Conservation (phyloP, 2,113 vertebrate species). For the Oenanthe melanoleuca region DNA sequence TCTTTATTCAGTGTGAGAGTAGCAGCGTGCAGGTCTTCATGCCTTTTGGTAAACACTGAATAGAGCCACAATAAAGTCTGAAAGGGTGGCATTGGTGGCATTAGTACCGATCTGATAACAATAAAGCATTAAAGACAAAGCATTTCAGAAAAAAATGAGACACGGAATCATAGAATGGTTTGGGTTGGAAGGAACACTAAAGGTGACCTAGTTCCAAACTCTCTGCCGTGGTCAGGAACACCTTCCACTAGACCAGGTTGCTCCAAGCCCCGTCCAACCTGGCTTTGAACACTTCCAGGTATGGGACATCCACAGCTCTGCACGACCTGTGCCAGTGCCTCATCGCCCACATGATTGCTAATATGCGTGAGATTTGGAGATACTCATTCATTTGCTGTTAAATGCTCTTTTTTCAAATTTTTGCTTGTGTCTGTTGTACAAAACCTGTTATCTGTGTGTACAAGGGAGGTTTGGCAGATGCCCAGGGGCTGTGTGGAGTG, state of each 20-base stretch:
- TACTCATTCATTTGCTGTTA: fast-evolving
- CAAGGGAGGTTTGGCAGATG: not conserved
- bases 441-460: not conserved
- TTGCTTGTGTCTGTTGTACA: not conserved
- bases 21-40: fast-evolving
- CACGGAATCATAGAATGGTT: not conserved
- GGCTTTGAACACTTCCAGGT: not conserved
- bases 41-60: not conserved
- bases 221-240: not conserved
- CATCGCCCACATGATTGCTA: fast-evolving
- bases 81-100: not conserved
- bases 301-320: not conserved
- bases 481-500: not conserved
- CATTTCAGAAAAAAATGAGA: not conserved
- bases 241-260: not conserved
- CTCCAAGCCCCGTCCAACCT: not conserved
- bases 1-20: not conserved
- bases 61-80: not conserved
- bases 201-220: not conserved
- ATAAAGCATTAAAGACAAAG: not conserved
- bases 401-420: not conserved
- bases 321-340: not conserved
- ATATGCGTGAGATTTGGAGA: fast-evolving
- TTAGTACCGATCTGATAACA: fast-evolving
- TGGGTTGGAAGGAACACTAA: not conserved